A percentile compares a stretch with the other conserved stretches of the same genome.
Evolutionary conservation across 2,113 vertebrate species (phyloP).

Genomic region (Ochotona curzoniae): DNA sequence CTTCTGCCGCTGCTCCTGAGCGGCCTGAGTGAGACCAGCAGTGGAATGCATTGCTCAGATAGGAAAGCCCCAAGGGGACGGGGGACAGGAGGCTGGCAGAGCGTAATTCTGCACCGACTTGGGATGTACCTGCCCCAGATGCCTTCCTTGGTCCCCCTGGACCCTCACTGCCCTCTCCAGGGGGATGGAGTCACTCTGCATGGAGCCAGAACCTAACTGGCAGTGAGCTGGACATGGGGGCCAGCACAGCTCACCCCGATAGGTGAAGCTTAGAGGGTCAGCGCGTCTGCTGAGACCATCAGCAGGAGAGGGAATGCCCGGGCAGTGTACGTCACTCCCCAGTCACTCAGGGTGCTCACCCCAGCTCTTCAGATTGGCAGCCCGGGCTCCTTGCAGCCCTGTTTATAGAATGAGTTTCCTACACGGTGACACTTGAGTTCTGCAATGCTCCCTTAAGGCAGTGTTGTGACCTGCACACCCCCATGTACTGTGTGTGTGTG

Average conservation of each 20-base stretch:
- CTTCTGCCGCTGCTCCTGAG: neutral
- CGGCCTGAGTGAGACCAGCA: neutral
- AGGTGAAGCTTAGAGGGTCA: neutral
- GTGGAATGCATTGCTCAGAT: too few species aligned
- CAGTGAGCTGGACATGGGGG: too few species aligned
- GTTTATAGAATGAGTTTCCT: too few species aligned
- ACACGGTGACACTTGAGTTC: neutral
- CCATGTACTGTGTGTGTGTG: neutral
- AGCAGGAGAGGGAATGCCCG: neutral
- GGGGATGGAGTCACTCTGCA: neutral
- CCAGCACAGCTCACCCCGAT: neutral
- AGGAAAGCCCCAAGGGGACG: too few species aligned
- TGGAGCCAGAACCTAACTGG: neutral
- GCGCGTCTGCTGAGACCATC: constrained; percentile 69
- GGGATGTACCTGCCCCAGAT: neutral
- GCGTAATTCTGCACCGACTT: neutral
- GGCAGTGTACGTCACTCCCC: neutral
- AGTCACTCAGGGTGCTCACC: neutral
- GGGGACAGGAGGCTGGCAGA: neutral
- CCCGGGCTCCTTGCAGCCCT: neutral
- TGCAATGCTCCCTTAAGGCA: neutral
- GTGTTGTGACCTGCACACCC: neutral
- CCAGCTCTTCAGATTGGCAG: neutral
- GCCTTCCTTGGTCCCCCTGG: neutral
- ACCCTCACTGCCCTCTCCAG: neutral